Percentiles rank a stretch among this genome's conserved stretches.
These are phyloP conservation scores for Catharus ustulatus DNA, from an alignment of 2,797 vertebrate species.

Conservation along the genomic window DNA sequence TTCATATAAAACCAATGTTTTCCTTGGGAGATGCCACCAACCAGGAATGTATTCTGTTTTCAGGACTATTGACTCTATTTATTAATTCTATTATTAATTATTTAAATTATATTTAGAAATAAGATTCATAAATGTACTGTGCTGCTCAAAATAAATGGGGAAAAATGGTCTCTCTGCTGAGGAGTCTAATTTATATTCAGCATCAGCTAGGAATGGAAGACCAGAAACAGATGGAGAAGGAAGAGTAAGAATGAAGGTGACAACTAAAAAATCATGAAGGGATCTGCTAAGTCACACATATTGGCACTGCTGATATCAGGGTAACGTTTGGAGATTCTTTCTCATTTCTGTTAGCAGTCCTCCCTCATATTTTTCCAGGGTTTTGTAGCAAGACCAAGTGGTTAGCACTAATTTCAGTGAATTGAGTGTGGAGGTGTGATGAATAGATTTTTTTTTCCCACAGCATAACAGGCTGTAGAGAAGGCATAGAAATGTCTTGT, in stretches of 20 bases:
- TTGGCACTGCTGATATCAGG: not conserved
- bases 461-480: not conserved
- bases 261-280: slow-evolving; percentile 7
- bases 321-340: slow-evolving; percentile 26
- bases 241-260: slow-evolving; percentile 26
- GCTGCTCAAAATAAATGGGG: not conserved
- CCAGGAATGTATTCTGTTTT: not conserved
- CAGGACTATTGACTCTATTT: not conserved
- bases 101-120: not conserved
- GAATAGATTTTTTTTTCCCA: slow-evolving; percentile 14
- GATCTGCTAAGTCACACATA: slow-evolving; percentile 14
- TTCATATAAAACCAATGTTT: not conserved
- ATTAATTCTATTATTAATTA: not conserved
- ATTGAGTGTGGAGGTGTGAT: slow-evolving; percentile 40
- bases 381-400: not conserved
- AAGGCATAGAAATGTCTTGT: slow-evolving; percentile 21
- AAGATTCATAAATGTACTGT: not conserved
- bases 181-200: slow-evolving; percentile 24
- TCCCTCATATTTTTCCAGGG: slow-evolving; percentile 8
- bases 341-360: slow-evolving; percentile 15
- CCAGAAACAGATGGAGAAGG: slow-evolving; percentile 53
- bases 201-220: not conserved
- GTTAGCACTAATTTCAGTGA: slow-evolving; percentile 39
- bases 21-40: not conserved
- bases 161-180: not conserved